Base-by-base conservation (phyloP, 2,797 vertebrate genomes). In the Gymnodraco acuticeps region DNA sequence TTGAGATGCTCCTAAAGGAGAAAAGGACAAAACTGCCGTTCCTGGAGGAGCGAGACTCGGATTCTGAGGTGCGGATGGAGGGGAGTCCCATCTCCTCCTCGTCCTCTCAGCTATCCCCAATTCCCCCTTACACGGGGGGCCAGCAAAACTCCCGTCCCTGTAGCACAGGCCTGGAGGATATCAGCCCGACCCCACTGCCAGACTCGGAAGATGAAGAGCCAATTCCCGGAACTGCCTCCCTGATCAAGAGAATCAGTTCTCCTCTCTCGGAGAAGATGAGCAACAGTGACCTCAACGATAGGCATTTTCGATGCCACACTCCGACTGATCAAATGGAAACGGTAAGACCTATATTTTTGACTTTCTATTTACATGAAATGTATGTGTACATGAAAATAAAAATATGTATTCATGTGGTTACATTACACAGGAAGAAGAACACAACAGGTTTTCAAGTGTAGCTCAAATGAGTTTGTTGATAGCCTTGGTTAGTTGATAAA, bases 1-100 rank as follows among this genome's bases (percentile, higher is more conserved):
- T 99, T 41, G 98, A 98, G 93, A 99, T 99, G 98, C 95, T 99
- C 81, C 94, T 99, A 78, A 99, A 99, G 93, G 97, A 98, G 88
- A 97, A 98, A 91, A 94, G 96, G 91, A 97, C 97, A 89, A 99
- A 99, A 81, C 90, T 98, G 82, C 97, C 97, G 33, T 99, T 99
- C 91, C 92, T 99, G 14, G 95, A 94, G 0, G 98, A 97, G 78
- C 96, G 96, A n/a, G 97, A 97, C 92, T 99, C 97, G 0, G 98
- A 99, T 89, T 94, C 94, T 0, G 98, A 99, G 89, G 91, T 99
- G 81, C 95, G 95, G 84, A 98, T 99, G 98, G 97, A 99, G 87
- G 97, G 97, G 58, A 99, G 98, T 81, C 98, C 98, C 0, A 98
- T 99, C 87, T 99, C 98, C 59, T 99, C 98, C 3, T 98, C 98